Evolutionary conservation across 2,113 vertebrate species (phyloP).

Genomic region (Toxostoma redivivum): DNA sequence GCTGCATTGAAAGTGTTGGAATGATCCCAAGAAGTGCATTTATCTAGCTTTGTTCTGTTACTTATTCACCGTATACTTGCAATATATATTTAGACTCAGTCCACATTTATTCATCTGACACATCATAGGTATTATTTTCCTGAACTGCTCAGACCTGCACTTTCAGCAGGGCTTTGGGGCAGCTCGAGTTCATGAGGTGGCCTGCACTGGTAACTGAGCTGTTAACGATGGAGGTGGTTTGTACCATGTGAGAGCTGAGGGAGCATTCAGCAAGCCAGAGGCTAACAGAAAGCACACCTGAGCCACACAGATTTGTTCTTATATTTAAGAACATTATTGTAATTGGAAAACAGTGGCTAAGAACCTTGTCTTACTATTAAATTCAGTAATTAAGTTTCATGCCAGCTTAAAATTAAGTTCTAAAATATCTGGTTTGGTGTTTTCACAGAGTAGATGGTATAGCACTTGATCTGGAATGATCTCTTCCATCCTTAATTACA

Average conservation of each 20-base stretch:
- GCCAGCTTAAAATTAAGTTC: background rate
- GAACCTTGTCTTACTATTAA: background rate
- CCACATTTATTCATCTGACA: background rate
- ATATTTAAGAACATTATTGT: background rate
- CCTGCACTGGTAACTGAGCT: background rate
- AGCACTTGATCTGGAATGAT: background rate
- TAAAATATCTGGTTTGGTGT: background rate
- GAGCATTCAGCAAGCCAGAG: background rate
- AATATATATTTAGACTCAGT: background rate
- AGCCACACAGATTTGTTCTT: background rate
- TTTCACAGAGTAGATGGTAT: fast-evolving
- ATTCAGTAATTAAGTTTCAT: background rate
- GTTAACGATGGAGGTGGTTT: fast-evolving
- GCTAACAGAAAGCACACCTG: background rate
- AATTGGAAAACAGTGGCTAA: background rate
- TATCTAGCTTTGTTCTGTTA: background rate
- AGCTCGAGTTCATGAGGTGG: background rate
- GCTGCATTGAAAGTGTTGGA: background rate
- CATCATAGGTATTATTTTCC: background rate
- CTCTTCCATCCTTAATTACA: background rate
- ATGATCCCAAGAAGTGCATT: background rate
- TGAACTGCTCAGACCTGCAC: background rate
- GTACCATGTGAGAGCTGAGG: background rate
- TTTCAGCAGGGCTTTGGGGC: background rate
- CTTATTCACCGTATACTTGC: background rate